Base-by-base conservation (phyloP, 2,888 invertebrate genomes). In the Carterocephalus palaemon region DNA sequence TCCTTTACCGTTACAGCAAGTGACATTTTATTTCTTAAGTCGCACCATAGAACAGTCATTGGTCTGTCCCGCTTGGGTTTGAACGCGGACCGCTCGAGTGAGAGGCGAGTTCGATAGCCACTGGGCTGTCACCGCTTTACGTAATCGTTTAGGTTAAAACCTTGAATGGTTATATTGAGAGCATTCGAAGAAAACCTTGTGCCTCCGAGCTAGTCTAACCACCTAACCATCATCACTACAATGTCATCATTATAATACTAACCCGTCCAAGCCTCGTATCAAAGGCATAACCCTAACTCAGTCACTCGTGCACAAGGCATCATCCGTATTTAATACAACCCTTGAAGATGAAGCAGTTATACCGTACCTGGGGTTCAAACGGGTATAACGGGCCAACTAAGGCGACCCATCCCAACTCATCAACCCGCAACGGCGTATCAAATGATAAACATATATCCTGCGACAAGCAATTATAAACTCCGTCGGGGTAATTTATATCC, bases 271-370 rank as follows among this genome's bases (percentile, higher is more conserved):
- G 12, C 12, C 26, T 26, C n/a, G n/a, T n/a, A 24, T 15, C 10
- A 17, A 23, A 13, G 20, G 17, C 36, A 24, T 28, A 28, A 38
- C 19, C 19, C 19, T 38, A 9, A 28, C 26, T 13, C n/a, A 16
- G 1, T n/a, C n/a, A n/a, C n/a, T n/a, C 7, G 7, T 5, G 9
- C 23, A 8, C 20, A 28, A 22, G 20, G 29, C 31, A 40, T 32
- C 10, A 40, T 31, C 40, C 15, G 24, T 36, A 36, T 31, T 38
- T 38, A 16, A 40, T 23, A 16, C n/a, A 9, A 17, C 23, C n/a
- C 40, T 15, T 19, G n/a, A n/a, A n/a, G 40, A 38, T 38, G 20
- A 40, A 40, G 40, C 40, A 40, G 40, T 40, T 40, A 39, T 20
- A 29, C 29, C 28, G 19, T 39, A 40, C 40, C 31, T 40, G 31